Conservation (phyloP, 2,113 vertebrate genomes). For the Pseudorhombus dupliciocellatus region DNA sequence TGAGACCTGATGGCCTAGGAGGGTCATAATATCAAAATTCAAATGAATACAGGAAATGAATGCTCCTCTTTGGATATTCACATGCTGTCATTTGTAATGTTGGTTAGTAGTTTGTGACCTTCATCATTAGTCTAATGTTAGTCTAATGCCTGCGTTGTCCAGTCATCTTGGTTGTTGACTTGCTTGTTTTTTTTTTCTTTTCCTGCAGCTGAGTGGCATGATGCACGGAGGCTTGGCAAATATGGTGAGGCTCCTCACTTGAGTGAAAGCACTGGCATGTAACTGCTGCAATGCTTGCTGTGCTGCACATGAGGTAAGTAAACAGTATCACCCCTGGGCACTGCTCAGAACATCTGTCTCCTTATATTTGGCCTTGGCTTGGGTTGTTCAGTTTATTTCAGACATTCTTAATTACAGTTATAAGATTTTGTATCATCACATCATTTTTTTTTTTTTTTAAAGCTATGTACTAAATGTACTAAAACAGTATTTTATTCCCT, state of each 20-base stretch:
- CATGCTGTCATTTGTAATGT: not conserved
- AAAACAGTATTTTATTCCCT: not conserved
- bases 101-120: too few relatives aligned
- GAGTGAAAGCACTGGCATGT: not conserved
- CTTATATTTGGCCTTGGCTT: not conserved
- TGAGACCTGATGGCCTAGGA: too few relatives aligned
- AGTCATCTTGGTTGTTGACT: not conserved
- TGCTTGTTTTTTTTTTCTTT: not conserved
- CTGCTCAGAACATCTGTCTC: not conserved
- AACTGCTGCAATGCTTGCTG: not conserved
- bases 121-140: too few relatives aligned
- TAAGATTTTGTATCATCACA: not conserved
- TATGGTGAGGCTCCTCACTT: not conserved
- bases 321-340: not conserved
- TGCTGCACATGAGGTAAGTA: not conserved
- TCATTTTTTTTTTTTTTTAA: not conserved
- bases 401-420: not conserved
- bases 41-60: too few relatives aligned
- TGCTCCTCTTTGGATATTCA: too few relatives aligned
- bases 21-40: too few relatives aligned
- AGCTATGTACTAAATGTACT: not conserved
- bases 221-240: not conserved
- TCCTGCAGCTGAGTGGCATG: not conserved
- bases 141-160: not conserved
- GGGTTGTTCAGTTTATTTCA: not conserved